These are phyloP conservation scores for Stigmatopora nigra DNA, from an alignment of 2,113 vertebrate genomes.

Conservation along the genomic window DNA sequence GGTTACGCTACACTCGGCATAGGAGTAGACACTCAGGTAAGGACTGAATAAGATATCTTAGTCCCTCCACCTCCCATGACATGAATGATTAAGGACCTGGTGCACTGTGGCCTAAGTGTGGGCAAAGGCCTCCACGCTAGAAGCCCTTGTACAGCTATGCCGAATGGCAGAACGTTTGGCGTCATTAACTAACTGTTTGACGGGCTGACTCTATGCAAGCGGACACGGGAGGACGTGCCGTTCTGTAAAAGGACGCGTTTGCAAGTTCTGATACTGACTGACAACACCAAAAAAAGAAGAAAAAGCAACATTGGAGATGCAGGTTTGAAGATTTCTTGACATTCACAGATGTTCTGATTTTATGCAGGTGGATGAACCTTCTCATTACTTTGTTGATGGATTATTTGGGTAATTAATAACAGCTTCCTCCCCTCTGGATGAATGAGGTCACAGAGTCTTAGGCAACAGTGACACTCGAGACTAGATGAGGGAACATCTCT, in stretches of 20 bases:
- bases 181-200: conserved; percentile 10
- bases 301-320: conserved; percentile 54
- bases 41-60: conserved; percentile 69
- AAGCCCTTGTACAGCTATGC: conserved; percentile 9
- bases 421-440: conserved; percentile 14
- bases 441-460: conserved; percentile 65
- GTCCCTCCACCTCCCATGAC: conserved; percentile 54
- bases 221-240: conserved; percentile 42
- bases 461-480: conserved; percentile 67
- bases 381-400: conserved; percentile 28
- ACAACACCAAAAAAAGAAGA: conserved; percentile 9
- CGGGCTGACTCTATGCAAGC: conserved; percentile 38
- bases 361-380: conserved; percentile 19
- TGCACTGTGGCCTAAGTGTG: conserved; percentile 42
- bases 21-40: conserved; percentile 67
- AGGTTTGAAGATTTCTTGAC: conserved; percentile 56
- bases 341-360: neutral
- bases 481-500: conserved; percentile 63
- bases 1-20: conserved; percentile 75
- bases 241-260: conserved; percentile 13
- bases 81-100: conserved; percentile 81
- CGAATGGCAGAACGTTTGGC: neutral
- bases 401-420: conserved; percentile 14
- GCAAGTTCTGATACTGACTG: conserved; percentile 29
- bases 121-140: conserved; percentile 25